These are phyloP conservation scores for Ataeniobius toweri DNA, from an alignment of 2,797 vertebrate genomes.

Conservation along the genomic window DNA sequence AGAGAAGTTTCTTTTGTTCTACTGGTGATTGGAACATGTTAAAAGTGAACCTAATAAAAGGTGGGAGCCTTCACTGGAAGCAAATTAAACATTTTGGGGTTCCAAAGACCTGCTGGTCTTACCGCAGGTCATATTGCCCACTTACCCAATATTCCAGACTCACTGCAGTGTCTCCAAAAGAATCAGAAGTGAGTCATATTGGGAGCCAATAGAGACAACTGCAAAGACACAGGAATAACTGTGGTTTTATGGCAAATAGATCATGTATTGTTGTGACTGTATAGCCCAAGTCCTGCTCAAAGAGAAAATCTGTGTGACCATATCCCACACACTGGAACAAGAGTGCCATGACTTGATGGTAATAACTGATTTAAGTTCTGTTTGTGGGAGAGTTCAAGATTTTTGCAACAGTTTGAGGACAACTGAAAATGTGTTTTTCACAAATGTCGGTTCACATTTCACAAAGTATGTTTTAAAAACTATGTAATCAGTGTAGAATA, in stretches of 20 bases:
- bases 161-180: slow-evolving; percentile 17
- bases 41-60: slow-evolving; percentile 3
- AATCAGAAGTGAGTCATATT: slow-evolving; percentile 13
- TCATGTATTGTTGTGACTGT: not conserved
- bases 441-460: too few species aligned
- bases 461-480: not conserved
- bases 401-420: too few species aligned
- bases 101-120: slow-evolving; percentile 60
- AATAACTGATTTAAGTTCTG: too few species aligned
- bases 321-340: too few species aligned
- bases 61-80: slow-evolving; percentile 4
- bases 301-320: too few species aligned
- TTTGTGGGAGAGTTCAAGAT: too few species aligned
- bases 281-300: not conserved
- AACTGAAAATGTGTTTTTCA: too few species aligned
- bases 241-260: not conserved
- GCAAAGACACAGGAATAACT: not conserved
- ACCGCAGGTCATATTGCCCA: slow-evolving; percentile 49
- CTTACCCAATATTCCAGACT: slow-evolving; percentile 31
- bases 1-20: not conserved
- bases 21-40: not conserved
- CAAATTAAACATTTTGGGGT: slow-evolving; percentile 8
- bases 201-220: not conserved
- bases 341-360: too few species aligned
- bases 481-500: not conserved